Evolutionary conservation across 2,888 invertebrate species (phyloP), one percentile per base, ranked within the genome.

Genomic region (Creontiades dilutus): DNA sequence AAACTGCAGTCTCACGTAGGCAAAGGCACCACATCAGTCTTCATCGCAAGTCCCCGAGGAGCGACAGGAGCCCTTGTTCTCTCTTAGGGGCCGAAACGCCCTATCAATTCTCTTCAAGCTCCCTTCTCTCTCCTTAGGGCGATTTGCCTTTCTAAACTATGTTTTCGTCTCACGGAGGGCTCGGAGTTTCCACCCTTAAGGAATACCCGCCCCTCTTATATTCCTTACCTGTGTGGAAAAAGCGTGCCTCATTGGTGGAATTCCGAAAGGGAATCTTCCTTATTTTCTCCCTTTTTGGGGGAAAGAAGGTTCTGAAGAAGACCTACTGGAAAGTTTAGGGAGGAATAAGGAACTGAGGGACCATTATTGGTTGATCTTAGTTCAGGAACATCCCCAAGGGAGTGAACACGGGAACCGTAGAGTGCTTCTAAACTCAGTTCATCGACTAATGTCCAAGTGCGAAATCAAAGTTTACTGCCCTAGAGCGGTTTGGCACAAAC

Each of bases 61-160:
- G 11, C 86, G 37, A 23, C 68, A 68, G 85, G 61, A n/a, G 19
- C 68, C 48, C 75, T 61, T 75, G 48, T 86, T 86, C 86, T 48
- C 86, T 75, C 75, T 75, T 46, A 47, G 86, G 47, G 46, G 5
- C 46, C n/a, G 68, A 68, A 46, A 55, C 68, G 82, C 86, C 86
- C 86, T 75, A 86, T 86, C 86, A 86, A 86, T 86, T 75, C 48
- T 48, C 46, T 75, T 82, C 82, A 52, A 16, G 61, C 86, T 47
- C 86, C 23, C 46, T 61, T 47, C 55, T 7, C 61, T 61, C 78
- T 52, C 88, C 80, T 80, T 80, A 76, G 88, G 78, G 78, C 80
- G 88, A 88, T 88, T 88, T 88, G 88, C 88, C 88, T 88, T 86
- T 88, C 88, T 88, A 88, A 88, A 88, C 88, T 88, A 88, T 55